Base-by-base conservation (phyloP, 1,140 invertebrate genomes). In the Panulirus ornatus region DNA sequence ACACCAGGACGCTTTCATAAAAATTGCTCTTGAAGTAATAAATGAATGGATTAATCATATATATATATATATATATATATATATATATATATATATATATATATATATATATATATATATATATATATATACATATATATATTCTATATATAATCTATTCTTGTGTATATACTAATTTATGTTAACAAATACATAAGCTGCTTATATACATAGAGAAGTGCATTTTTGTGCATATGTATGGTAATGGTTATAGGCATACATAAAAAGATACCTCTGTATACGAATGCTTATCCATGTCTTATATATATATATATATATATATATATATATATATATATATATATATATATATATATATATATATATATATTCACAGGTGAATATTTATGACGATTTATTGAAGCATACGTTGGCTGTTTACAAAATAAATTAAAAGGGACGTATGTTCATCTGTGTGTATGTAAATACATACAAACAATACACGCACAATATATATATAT, bases 321-420 rank as follows among this genome's bases (percentile, higher is more conserved):
- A 79, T 79, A 79, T 79, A 79, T 79, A 79, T 79, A 79, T 79
- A 40, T 79, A 79, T 40, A 79, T 79, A 79, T 79, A 79, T 79
- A 79, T 40, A 79, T 47, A 81, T 81, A 81, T 81, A 81, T 81
- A 81, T 81, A 81, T 81, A 81, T 81, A 81, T 51, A 81, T 81
- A 81, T 51, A 81, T 81, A 81, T 81, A 51, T 81, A 83, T 44
- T 14, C 34, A 30, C 19, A 42, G 11, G 19, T 79, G 40, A 38
- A 79, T 79, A 79, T 79, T 38, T 79, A 79, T 79, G 30, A 38
- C 34, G 34, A 79, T 79, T 38, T 79, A 79, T 79, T 38, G 34
- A 79, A 38, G 40, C 30, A 79, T 79, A 79, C 40, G 40, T 79
- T 2, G 34, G 9, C 40, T 19, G 34, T 38, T 44, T 38, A 22